Evolutionary conservation across 2,888 invertebrate species (phyloP), one percentile per base, ranked within the genome.

Genomic region (Synanthedon tipuliformis): DNA sequence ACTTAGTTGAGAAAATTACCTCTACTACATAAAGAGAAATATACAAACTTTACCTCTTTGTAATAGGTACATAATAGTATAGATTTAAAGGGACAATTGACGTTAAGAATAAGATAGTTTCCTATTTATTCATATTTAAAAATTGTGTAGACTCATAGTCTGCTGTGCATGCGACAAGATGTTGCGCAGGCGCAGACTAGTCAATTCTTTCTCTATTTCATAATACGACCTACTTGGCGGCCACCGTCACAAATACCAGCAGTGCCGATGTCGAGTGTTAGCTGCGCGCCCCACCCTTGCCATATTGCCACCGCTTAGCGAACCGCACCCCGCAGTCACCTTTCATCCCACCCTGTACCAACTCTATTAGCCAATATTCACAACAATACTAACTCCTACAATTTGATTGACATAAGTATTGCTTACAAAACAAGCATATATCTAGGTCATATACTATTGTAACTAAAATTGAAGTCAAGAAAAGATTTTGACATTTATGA

Each of bases 181-280:
- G 45, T 45, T 45, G 45, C 45, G 45, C 18, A 23, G 23, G 18
- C 49, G 15, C 13, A n/a, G 45, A 45, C 49, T 12, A 13, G 23
- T 49, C 18, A 60, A 69, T 71, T 70, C 73, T 49, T 16, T 73
- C 72, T 72, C 70, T 66, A 67, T 75, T 74, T 72, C 74, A 68
- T 67, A 74, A 75, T 59, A 54, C 62, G 73, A 72, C 75, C 75
- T 62, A 73, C 69, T 69, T 73, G 63, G 59, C 55, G 66, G 61
- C 61, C 60, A 55, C 54, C 54, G 56, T 55, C 60, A 62, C 60
- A 61, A 58, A 60, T 59, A 61, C 61, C 51, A 45, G 52, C 52
- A 52, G 40, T 41, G 50, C 48, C 12, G 34, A 34, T 34, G 34
- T 10, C 34, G 34, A 34, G 34, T 27, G 27, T 34, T 34, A 34